Conservation (phyloP, 2,113 vertebrate genomes). For the Bagarius yarrelli region DNA sequence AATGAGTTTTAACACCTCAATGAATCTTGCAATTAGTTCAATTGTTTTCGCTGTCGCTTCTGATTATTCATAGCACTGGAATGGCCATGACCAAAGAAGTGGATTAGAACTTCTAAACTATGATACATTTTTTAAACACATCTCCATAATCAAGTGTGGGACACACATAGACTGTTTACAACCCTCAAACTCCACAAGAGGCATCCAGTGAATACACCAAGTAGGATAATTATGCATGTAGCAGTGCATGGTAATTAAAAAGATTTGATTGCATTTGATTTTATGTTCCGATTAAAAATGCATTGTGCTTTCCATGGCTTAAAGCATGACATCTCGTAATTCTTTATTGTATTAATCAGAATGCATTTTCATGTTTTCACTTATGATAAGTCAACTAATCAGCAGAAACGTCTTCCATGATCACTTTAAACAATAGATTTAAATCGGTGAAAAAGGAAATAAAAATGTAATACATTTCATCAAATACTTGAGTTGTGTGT, state of each 20-base stretch:
- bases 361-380: slow-evolving; percentile 11
- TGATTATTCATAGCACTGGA: slow-evolving; percentile 60
- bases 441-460: neutral
- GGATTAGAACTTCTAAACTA: slow-evolving; percentile 54
- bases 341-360: slow-evolving; percentile 21
- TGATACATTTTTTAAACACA: slow-evolving; percentile 48
- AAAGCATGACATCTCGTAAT: slow-evolving; percentile 38
- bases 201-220: slow-evolving; percentile 37
- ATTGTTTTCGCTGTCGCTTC: slow-evolving; percentile 68
- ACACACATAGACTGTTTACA: slow-evolving; percentile 49
- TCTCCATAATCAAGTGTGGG: slow-evolving; percentile 54
- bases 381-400: slow-evolving; percentile 36
- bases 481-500: neutral
- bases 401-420: slow-evolving; percentile 21
- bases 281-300: slow-evolving; percentile 50
- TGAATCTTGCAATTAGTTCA: slow-evolving; percentile 60
- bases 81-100: slow-evolving; percentile 61
- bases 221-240: slow-evolving; percentile 44
- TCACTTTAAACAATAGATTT: neutral
- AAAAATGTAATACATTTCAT: neutral
- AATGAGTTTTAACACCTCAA: slow-evolving; percentile 64
- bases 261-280: slow-evolving; percentile 49
- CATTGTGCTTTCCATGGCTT: slow-evolving; percentile 41
- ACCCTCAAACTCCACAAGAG: slow-evolving; percentile 38
- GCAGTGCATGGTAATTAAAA: slow-evolving; percentile 43